Conservation (phyloP, 2,797 vertebrate genomes). For the Orientallactaga sibirica region DNA sequence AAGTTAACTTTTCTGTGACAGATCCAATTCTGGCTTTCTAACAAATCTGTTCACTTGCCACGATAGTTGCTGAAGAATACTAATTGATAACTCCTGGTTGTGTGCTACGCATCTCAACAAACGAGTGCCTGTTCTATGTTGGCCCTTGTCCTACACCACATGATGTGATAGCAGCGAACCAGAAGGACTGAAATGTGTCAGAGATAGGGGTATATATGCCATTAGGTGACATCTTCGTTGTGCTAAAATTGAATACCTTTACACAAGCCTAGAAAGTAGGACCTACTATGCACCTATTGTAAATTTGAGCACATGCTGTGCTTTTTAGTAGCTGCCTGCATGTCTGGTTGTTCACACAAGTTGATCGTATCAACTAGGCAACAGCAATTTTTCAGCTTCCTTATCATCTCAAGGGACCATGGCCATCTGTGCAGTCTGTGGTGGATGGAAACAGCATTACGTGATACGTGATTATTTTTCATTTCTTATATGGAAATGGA, state of each 20-base stretch:
- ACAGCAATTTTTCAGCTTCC: neutral
- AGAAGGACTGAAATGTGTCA: neutral
- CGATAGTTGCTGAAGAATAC: neutral
- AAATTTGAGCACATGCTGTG: neutral
- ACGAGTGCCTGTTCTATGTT: neutral
- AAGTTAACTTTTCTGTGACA: neutral
- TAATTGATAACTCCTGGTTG: neutral
- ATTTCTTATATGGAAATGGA: neutral
- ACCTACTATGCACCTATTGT: neutral
- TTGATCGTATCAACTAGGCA: neutral
- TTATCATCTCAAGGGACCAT: neutral
- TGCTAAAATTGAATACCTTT: neutral
- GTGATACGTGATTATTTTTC: neutral
- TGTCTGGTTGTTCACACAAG: neutral
- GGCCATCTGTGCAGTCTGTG: neutral
- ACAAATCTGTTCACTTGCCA: neutral
- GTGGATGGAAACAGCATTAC: neutral
- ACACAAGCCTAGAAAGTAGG: neutral
- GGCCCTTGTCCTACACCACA: neutral
- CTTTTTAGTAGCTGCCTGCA: neutral
- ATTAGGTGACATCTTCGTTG: neutral
- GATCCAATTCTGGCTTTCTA: neutral
- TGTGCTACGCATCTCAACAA: neutral
- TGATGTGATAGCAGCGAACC: neutral
- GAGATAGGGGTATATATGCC: neutral